Evolutionary conservation across 30 jellyfish, hydroid and myxozoan genomes (phyloP).

Genomic region (Mastigias papua): DNA sequence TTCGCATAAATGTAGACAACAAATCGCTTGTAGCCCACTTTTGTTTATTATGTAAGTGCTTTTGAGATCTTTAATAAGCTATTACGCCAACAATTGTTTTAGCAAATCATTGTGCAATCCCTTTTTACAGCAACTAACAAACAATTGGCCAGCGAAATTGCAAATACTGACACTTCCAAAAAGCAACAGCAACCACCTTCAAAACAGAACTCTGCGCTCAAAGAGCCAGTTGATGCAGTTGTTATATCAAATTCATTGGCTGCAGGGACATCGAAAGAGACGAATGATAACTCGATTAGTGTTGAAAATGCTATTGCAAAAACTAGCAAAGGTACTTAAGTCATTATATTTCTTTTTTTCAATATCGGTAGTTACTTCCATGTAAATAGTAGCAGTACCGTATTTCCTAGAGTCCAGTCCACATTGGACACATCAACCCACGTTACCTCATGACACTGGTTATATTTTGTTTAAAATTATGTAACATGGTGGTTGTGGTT

Average conservation of each 20-base stretch:
- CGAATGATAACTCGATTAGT: not conserved
- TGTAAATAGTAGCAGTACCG: no score
- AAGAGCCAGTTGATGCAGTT: constrained; percentile 61
- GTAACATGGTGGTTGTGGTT: no score
- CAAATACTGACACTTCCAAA: constrained; percentile 42
- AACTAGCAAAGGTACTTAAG: constrained; percentile 38
- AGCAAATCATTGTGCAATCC: not conserved
- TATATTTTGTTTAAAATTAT: no score
- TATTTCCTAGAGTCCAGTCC: no score
- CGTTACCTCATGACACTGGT: no score
- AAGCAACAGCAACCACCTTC: constrained; percentile 56
- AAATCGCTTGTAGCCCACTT: no score
- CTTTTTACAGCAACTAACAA: not conserved
- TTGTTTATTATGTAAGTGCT: no score
- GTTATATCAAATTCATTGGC: constrained; percentile 68
- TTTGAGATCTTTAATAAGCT: not conserved
- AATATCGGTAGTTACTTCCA: no score
- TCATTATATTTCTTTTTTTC: not conserved
- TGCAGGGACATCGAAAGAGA: constrained; percentile 46
- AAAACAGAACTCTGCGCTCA: constrained; percentile 51
- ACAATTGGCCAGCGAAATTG: constrained; percentile 16
- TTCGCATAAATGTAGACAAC: no score
- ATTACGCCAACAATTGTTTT: not conserved
- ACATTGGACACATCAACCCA: no score
- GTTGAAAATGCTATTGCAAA: constrained; percentile 52